Base-by-base conservation (phyloP, 2,797 vertebrate species). In the Cirrhinus molitorella region DNA sequence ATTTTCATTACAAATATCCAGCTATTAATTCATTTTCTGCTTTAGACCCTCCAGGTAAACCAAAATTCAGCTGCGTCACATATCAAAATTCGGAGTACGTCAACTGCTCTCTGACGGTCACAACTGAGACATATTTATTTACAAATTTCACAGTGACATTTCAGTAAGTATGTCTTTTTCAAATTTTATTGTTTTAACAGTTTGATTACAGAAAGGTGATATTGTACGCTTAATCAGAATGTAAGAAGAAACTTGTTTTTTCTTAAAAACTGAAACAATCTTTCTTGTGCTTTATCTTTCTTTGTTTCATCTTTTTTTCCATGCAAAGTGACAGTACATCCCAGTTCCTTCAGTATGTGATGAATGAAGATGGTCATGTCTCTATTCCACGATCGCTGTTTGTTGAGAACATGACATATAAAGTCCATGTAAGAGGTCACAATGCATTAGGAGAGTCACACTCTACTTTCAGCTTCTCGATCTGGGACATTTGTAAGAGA, bases 391-490 rank as follows among this genome's bases (percentile, higher is more conserved):
- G 84, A 86, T 43, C 73, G 0, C 25, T 47, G 40, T 80, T 93
- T 4, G 84, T 89, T 47, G 85, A 88, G 45, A 87, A 89, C 31
- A 59, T 53, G 16, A 86, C 81, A 53, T 96, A 94, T 88, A 79
- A 10, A 9, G 68, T 94, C 16, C 92, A 80, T 78, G 84, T 97
- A 79, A 89, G 83, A 25, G 96, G 95, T 45, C 80, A 75, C 87
- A 99, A 99, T 65, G 72, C 8, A 0, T 90, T 98, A 11, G 97
- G 96, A 61, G 17, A 34, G 0, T 91, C 93, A 0, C 79, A 45
- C 47, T 97, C 97, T 0, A 89, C 81, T 0, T 89, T 63, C 57
- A 81, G 3, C 5, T 80, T 98, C 80, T 25, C 80, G 2, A 82
- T 96, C 63, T 90, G 88, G 8, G 92, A 96, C 13, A 90, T 96